These are phyloP conservation scores for Notocelia uddmanniana DNA, from an alignment of 2,888 invertebrate species.

Conservation along the genomic window DNA sequence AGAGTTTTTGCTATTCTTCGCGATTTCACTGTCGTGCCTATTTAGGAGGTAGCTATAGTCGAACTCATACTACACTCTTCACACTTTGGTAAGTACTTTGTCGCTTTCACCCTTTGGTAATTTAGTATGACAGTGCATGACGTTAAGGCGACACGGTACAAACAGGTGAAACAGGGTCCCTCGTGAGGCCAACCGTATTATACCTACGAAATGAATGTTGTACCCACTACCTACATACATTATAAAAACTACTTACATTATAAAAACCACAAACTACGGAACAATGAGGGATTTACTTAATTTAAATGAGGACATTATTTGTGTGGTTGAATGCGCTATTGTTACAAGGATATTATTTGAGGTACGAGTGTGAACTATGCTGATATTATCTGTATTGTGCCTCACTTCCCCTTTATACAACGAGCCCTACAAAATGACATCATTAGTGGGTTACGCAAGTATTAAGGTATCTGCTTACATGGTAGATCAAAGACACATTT, in stretches of 20 bases:
- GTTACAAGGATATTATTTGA: conserved; percentile 31
- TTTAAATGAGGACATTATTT: conserved; percentile 4
- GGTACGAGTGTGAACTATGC: conserved; percentile 11
- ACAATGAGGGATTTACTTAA: conserved; percentile 17
- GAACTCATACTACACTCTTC: no score
- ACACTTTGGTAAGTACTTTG: no score
- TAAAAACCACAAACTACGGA: not conserved
- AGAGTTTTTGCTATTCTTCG: no score
- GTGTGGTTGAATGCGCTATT: conserved; percentile 23
- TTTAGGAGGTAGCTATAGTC: no score
- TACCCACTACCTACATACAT: no score
- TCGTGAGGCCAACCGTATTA: no score
- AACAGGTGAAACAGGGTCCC: no score
- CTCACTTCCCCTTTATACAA: conserved; percentile 27
- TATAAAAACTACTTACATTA: not conserved
- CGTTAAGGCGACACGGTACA: no score
- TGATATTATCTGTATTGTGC: conserved; percentile 38
- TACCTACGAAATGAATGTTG: not conserved
- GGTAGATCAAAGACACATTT: no score
- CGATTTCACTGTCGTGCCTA: no score
- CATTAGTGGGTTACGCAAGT: conserved; percentile 14
- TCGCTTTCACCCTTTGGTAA: no score
- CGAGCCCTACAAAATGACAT: conserved; percentile 31
- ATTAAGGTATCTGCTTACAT: not conserved
- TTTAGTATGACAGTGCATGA: no score